Evolutionary conservation across 2,888 invertebrate genomes (phyloP).

Genomic region (Nebria salina): DNA sequence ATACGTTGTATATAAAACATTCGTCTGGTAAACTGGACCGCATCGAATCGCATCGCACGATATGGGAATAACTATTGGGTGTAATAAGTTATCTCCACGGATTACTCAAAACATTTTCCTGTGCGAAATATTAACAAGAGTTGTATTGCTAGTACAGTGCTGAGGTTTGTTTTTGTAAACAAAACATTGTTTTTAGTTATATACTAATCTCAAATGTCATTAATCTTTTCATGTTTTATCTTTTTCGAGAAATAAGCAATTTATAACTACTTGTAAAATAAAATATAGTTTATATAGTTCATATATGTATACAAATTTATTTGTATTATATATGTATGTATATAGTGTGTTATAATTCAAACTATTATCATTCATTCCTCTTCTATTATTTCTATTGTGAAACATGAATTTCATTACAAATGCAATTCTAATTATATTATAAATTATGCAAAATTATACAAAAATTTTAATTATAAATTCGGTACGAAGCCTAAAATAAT

Average conservation of each 20-base stretch:
- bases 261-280: background rate
- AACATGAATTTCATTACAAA: no score
- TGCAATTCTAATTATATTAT: no score
- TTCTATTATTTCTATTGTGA: no score
- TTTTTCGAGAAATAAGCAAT: background rate
- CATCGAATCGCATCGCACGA: background rate
- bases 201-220: background rate
- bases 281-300: background rate
- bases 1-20: slow-evolving; percentile 23
- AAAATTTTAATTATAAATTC: no score
- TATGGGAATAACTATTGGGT: background rate
- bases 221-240: background rate
- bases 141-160: background rate
- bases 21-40: slow-evolving; percentile 32
- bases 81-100: background rate
- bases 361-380: no score
- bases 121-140: background rate
- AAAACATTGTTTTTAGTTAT: background rate
- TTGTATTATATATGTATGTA: no score
- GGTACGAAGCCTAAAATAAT: no score
- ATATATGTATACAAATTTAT: no score
- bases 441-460: no score
- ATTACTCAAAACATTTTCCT: background rate
- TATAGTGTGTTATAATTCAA: no score
- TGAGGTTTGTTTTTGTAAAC: background rate